Base-by-base conservation (phyloP, 2,113 vertebrate species). In the Sterrhoptilus dennistouni region DNA sequence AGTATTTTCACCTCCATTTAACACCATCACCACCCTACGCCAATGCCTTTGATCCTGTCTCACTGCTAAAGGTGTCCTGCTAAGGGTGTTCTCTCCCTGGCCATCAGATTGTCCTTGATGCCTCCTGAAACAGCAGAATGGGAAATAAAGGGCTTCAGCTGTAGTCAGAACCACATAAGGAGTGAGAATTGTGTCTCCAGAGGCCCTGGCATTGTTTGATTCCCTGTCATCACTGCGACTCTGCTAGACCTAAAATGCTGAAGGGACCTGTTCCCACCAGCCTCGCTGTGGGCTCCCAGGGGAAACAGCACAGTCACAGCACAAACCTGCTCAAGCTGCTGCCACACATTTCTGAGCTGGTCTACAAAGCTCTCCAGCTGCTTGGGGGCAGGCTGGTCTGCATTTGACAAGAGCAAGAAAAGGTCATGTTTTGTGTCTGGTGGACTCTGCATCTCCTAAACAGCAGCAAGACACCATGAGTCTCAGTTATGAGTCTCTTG, bases 381-480 rank as follows among this genome's bases (percentile, higher is more conserved):
- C 86, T 27, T 75, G 27, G 44, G 49, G 47, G 53, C 36, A 77
- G 59, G 50, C 22, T 85, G 88, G 11, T 80, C 86, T 80, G 22
- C 61, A 59, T n/a, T 52, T 75, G 50, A 84, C 59, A 96, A 65
- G 35, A 31, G n/a, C 0, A 17, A 76, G 56, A 93, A 80, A 92
- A 95, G 89, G 84, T 87, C 70, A 72, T 66, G 35, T 49, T 94
- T 91, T 90, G 54, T 83, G 68, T 75, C 59, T 85, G 38, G 33
- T 59, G 63, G 35, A 44, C 40, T 95, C 65, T 60, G 77, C 59
- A 12, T 82, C 65, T 89, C 77, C 83, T 57, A 68, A 77, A 61
- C 9, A 49, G 50, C 35, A 81, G 52, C 24, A 86, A 89, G 64
- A 28, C 59, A 60, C 21, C 0, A 0, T 52, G 38, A 60, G 40